A percentile compares a stretch with the other conserved stretches of the same genome.
Conservation (phyloP, 2,888 invertebrate genomes). For the Seira musarum region DNA sequence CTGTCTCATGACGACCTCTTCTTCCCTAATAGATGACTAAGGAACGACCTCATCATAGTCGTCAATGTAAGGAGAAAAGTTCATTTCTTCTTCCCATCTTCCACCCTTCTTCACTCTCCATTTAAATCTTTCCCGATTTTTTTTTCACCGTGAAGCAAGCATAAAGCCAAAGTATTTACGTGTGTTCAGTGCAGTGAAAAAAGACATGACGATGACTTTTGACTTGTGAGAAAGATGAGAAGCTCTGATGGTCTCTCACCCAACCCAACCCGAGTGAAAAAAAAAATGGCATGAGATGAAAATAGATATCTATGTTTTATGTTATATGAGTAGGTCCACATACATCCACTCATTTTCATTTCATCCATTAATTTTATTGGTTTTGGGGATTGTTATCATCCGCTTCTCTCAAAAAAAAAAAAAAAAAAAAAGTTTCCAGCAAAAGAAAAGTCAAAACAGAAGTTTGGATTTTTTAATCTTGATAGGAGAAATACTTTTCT, state of each 20-base stretch:
- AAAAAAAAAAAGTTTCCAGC: not conserved
- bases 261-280: no score
- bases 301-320: not conserved
- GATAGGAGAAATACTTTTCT: not conserved
- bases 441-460: no score
- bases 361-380: not conserved
- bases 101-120: not conserved
- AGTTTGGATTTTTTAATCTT: not conserved
- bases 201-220: not conserved
- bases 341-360: not conserved
- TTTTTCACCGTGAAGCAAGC: not conserved
- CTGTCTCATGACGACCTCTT: constrained; percentile 41
- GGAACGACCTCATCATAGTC: constrained; percentile 7
- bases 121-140: no score
- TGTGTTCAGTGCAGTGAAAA: not conserved
- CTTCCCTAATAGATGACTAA: constrained; percentile 21
- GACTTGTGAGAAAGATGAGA: not conserved
- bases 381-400: not conserved
- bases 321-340: not conserved
- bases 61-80: constrained; percentile 37
- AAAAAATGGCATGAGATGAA: not conserved
- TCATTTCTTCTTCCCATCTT: constrained; percentile 9
- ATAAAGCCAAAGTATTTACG: not conserved
- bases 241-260: no score
- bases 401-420: constrained; percentile 5